These are phyloP conservation scores for Anoplolepis gracilipes DNA, from an alignment of 1,140 invertebrate genomes.

Conservation along the genomic window DNA sequence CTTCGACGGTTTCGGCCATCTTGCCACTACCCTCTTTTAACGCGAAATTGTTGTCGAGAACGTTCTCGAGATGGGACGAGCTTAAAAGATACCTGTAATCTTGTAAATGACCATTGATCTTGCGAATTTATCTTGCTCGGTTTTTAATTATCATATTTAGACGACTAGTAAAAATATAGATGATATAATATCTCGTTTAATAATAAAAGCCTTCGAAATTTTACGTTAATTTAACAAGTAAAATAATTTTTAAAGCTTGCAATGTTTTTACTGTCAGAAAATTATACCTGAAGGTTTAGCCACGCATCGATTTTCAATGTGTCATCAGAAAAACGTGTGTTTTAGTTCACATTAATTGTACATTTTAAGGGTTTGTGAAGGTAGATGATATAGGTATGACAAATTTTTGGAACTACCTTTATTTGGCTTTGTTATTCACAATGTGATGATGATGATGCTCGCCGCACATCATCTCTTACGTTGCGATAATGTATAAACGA, in stretches of 20 bases:
- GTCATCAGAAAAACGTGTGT: not conserved
- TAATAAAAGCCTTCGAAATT: too few relatives aligned
- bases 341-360: not conserved
- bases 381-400: slow-evolving; percentile 8
- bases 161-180: too few relatives aligned
- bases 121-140: too few relatives aligned
- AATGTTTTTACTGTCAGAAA: not conserved
- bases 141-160: too few relatives aligned
- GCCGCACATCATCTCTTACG: not conserved
- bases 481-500: slow-evolving; percentile 63
- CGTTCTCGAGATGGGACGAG: too few relatives aligned
- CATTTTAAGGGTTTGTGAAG: not conserved
- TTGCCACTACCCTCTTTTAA: not conserved
- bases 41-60: too few relatives aligned
- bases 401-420: slow-evolving; percentile 64
- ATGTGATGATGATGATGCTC: slow-evolving; percentile 41
- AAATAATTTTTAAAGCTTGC: not conserved
- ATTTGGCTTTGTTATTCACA: slow-evolving; percentile 68
- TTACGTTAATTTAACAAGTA: not conserved
- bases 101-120: not conserved
- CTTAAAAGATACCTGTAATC: not conserved
- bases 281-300: not conserved
- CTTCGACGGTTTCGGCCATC: slow-evolving; percentile 34
- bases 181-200: too few relatives aligned
- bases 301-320: not conserved